A percentile compares a stretch with the other conserved stretches of the same genome.
phyloP scores from a whole-genome alignment of 2,797 vertebrate genomes.

The Fringilla coelebs region DNA sequence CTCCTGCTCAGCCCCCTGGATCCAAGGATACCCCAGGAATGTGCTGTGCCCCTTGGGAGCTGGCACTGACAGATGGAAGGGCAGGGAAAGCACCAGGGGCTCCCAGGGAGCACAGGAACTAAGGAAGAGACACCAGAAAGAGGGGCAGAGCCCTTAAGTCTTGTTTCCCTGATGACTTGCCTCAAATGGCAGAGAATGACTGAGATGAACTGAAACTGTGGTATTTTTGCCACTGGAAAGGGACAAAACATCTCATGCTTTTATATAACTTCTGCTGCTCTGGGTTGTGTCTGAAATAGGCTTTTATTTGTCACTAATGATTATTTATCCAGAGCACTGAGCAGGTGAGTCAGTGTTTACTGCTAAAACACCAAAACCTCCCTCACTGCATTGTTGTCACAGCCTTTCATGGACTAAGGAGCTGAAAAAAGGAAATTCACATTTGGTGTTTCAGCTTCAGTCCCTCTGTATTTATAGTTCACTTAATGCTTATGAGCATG shows the following conservation, averaged over 20 bases:
- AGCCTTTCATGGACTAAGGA: not conserved
- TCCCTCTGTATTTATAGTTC: not conserved
- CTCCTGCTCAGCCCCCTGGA: not conserved
- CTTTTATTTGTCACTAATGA: not conserved
- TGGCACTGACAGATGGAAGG: not conserved
- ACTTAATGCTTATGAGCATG: not conserved
- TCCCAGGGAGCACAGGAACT: not conserved
- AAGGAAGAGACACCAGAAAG: not conserved
- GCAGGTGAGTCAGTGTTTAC: constrained; percentile 16
- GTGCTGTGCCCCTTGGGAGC: not conserved
- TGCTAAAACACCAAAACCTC: not conserved
- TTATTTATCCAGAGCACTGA: not conserved
- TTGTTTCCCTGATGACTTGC: not conserved
- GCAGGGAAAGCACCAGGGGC: not conserved
- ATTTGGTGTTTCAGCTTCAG: not conserved
- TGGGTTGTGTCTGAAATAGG: not conserved
- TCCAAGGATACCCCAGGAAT: not conserved
- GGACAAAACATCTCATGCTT: not conserved
- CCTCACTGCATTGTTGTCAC: not conserved
- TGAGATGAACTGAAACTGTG: not conserved
- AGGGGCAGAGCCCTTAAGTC: not conserved
- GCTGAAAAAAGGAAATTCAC: not conserved
- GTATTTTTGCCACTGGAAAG: not conserved
- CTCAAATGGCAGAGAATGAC: not conserved
- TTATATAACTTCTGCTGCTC: not conserved